These are phyloP conservation scores for Pandion haliaetus DNA, from an alignment of 2,113 vertebrate genomes.

Conservation along the genomic window DNA sequence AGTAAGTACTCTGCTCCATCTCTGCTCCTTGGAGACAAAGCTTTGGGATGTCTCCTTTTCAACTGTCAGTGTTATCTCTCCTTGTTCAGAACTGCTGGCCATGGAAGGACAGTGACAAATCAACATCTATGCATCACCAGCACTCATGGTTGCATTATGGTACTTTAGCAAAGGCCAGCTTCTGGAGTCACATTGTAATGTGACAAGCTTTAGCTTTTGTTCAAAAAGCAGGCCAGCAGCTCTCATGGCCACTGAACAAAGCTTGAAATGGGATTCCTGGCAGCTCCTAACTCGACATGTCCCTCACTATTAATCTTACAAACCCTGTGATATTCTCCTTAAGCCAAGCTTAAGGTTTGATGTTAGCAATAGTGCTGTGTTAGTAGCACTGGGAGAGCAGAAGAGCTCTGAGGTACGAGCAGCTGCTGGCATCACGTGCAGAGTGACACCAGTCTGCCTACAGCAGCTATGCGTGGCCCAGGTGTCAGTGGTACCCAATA, in stretches of 20 bases:
- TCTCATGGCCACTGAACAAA: background rate
- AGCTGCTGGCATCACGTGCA: background rate
- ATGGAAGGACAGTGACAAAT: background rate
- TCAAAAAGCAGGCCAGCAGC: background rate
- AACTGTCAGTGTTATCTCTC: background rate
- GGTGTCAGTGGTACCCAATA: background rate
- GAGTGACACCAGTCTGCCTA: background rate
- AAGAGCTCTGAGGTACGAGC: background rate
- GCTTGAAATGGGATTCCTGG: background rate
- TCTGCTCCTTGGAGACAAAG: background rate
- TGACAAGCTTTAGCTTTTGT: background rate
- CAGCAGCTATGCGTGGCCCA: background rate
- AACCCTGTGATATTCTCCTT: background rate
- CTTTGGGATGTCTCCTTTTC: background rate
- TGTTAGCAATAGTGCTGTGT: background rate
- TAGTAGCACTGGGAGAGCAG: background rate
- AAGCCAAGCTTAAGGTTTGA: background rate
- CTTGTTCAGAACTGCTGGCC: background rate
- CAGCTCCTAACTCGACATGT: background rate
- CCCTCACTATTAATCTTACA: background rate
- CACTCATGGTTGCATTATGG: background rate
- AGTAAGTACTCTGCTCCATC: background rate
- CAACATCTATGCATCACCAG: background rate
- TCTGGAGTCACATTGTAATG: background rate
- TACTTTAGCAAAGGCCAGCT: background rate